Conservation (phyloP, 2,888 invertebrate species). For the Lomographa bimaculata region DNA sequence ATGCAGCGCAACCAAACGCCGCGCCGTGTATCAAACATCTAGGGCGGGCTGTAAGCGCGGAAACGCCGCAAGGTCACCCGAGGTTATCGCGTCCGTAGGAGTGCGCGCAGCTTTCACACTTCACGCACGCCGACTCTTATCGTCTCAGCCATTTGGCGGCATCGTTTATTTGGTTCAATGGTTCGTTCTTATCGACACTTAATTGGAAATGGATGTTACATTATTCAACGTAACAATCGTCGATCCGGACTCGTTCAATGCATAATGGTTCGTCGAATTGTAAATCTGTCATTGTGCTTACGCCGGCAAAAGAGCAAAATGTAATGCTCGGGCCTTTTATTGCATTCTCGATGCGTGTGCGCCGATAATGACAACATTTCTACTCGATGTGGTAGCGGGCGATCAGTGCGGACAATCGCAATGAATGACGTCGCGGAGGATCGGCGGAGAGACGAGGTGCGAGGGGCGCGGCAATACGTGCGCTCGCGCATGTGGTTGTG, state of each 20-base stretch:
- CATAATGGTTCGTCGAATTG: conserved; percentile 42
- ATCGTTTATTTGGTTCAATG: conserved; percentile 42
- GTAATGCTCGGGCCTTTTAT: conserved; percentile 60
- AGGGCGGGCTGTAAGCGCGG: conserved; percentile 44
- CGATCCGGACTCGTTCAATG: conserved; percentile 28
- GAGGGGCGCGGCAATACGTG: conserved; percentile 58
- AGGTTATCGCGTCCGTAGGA: conserved; percentile 60
- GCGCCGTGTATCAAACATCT: conserved; percentile 20
- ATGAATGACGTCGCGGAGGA: conserved; percentile 76
- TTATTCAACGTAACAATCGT: conserved; percentile 46
- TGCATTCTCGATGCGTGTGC: conserved; percentile 71
- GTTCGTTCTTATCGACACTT: conserved; percentile 36
- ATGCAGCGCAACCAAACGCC: conserved; percentile 5
- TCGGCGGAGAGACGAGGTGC: conserved; percentile 37
- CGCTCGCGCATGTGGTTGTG: conserved; percentile 77
- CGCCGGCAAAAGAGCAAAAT: conserved; percentile 48
- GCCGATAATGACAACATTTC: conserved; percentile 79
- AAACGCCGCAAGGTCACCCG: conserved; percentile 60
- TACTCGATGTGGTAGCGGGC: conserved; percentile 73
- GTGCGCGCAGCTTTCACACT: conserved; percentile 61
- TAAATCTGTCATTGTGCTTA: conserved; percentile 53
- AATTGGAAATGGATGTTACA: conserved; percentile 37
- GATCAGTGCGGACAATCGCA: conserved; percentile 77
- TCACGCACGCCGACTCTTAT: conserved; percentile 42
- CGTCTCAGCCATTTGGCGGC: conserved; percentile 41